These are phyloP conservation scores for Struthidea cinerea DNA, from an alignment of 2,113 vertebrate species.

Conservation along the genomic window DNA sequence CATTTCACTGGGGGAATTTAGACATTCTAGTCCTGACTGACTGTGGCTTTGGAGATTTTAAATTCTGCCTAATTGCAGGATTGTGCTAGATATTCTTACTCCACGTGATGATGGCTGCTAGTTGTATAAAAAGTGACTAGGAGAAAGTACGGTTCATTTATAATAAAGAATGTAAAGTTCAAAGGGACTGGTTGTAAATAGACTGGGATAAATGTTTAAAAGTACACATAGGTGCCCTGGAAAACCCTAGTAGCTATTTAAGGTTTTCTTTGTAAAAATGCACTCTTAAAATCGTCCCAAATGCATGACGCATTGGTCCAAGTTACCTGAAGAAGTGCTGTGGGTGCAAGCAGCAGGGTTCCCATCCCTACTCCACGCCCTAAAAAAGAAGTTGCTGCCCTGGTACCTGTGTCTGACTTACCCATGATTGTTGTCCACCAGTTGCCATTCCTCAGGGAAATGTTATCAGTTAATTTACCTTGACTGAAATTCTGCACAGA, in stretches of 20 bases:
- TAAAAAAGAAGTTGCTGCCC: not conserved
- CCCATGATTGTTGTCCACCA: not conserved
- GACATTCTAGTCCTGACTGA: not conserved
- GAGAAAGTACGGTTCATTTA: not conserved
- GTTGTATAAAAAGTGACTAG: not conserved
- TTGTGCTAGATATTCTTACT: not conserved
- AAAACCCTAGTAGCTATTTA: not conserved
- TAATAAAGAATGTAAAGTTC: not conserved
- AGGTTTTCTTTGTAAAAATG: not conserved
- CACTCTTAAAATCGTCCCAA: not conserved
- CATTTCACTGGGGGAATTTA: not conserved
- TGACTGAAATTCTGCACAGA: not conserved
- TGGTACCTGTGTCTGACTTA: not conserved
- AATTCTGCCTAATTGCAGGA: not conserved
- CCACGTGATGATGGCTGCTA: rapidly evolving
- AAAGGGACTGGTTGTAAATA: not conserved
- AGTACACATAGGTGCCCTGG: not conserved
- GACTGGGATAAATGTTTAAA: not conserved
- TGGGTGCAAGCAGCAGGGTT: not conserved
- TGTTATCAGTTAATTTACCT: not conserved
- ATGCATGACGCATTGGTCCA: rapidly evolving
- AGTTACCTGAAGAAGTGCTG: not conserved
- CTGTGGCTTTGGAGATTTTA: not conserved
- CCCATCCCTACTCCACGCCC: not conserved
- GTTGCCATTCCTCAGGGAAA: not conserved